A percentile compares a stretch with the other conserved stretches of the same genome.
Conservation (phyloP, 2,888 invertebrate genomes). For the Andrena minutula region DNA sequence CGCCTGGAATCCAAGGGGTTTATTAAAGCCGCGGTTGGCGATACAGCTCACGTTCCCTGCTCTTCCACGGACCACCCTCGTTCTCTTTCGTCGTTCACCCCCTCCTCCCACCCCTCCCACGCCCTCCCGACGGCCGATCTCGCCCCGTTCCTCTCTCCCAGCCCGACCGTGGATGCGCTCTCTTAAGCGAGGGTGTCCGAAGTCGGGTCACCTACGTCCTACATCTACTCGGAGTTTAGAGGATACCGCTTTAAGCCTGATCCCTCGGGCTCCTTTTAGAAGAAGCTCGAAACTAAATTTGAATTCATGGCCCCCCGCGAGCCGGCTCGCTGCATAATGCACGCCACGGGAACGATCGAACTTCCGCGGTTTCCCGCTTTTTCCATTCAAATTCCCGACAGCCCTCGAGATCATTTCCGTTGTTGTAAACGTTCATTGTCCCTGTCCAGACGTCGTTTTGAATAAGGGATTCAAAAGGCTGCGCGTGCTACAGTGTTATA, state of each 20-base stretch:
- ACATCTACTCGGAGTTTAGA: constrained; percentile 61
- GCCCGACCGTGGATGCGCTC: constrained; percentile 55
- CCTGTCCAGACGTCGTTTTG: too few relatives aligned
- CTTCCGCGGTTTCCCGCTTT: constrained; percentile 24
- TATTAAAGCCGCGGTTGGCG: constrained; percentile 83
- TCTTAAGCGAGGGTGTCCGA: constrained; percentile 58
- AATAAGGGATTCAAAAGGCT: too few relatives aligned
- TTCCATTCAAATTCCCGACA: constrained; percentile 40
- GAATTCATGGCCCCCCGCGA: constrained; percentile 38
- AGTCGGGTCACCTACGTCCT: constrained; percentile 67
- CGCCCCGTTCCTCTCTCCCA: constrained; percentile 23
- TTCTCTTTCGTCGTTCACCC: constrained; percentile 55
- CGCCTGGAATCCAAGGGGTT: constrained; percentile 82
- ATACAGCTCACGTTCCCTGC: constrained; percentile 84
- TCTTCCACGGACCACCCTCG: constrained; percentile 73
- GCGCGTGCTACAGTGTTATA: too few relatives aligned
- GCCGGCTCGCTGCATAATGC: constrained; percentile 29
- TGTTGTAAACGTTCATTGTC: constrained; percentile 28
- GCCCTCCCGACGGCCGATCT: constrained; percentile 11
- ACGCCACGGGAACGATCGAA: constrained; percentile 29
- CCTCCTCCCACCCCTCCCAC: constrained; percentile 8
- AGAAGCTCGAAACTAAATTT: constrained; percentile 47
- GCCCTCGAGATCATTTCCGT: constrained; percentile 21
- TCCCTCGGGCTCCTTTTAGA: constrained; percentile 44
- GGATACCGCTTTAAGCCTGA: constrained; percentile 58